Conservation (phyloP, 2,888 invertebrate species). For the Brachyptera putata region DNA sequence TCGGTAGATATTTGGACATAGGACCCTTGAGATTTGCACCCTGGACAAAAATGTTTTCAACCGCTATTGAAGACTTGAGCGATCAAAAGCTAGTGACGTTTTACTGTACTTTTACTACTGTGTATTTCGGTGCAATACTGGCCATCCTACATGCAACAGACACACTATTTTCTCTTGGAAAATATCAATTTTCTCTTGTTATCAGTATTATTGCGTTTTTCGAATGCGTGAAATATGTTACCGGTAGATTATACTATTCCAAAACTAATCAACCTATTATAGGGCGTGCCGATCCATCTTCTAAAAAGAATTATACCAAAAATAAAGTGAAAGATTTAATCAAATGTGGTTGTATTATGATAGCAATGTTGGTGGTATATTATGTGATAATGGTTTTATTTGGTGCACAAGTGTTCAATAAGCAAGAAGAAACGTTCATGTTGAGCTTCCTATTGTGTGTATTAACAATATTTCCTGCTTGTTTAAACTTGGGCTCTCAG, state of each 20-base stretch:
- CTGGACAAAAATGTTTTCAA: neutral
- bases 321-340: constrained; percentile 48
- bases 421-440: constrained; percentile 64
- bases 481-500: constrained; percentile 56
- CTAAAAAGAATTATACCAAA: constrained; percentile 17
- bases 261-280: constrained; percentile 7
- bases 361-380: constrained; percentile 51
- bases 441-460: constrained; percentile 58
- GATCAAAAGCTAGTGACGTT: constrained; percentile 38
- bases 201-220: constrained; percentile 45
- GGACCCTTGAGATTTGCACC: too few species aligned
- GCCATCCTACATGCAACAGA: constrained; percentile 51
- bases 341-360: constrained; percentile 49
- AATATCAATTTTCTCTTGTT: constrained; percentile 47
- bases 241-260: constrained; percentile 20
- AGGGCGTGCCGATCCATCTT: constrained; percentile 11
- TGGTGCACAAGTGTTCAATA: constrained; percentile 61
- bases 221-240: constrained; percentile 52
- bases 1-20: too few species aligned
- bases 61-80: neutral
- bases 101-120: constrained; percentile 52
- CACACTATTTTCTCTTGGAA: constrained; percentile 57
- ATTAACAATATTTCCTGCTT: constrained; percentile 59
- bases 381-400: constrained; percentile 61
- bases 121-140: constrained; percentile 39